Base-by-base conservation (phyloP, 2,797 vertebrate genomes). In the Orientallactaga sibirica region DNA sequence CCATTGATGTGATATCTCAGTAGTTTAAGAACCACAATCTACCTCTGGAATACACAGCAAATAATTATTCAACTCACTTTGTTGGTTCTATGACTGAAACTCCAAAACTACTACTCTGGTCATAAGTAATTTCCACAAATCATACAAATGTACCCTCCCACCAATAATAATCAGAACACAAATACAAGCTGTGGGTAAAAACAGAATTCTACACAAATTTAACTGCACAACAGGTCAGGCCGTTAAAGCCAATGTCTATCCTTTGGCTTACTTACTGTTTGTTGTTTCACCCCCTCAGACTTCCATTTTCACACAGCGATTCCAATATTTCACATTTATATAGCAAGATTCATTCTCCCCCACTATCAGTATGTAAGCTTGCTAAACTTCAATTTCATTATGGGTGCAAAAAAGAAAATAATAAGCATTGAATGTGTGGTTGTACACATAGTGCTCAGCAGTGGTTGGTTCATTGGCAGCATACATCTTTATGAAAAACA, bases 141-240 rank as follows among this genome's bases (percentile, higher is more conserved):
- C 7, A 58, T 85, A 68, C 70, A 75, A 78, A 81, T 64, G 10
- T 16, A 52, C 7, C 14, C 24, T 24, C 8, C 33, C 41, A 61
- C 16, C 33, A 4, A 25, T 62, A 77, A 90, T 58, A 61, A 29
- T 14, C 4, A 74, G 58, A 92, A 52, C 58, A 37, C 25, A 81
- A 66, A 83, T 37, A 85, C 84, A 78, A 91, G 22, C 2, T 24
- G 0, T 68, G n/a, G 0, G 0, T 52, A 68, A 86, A 93, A 86
- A 41, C 9, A 66, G 1, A 62, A 6, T 87, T 76, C 33, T 37
- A 22, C 24, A 68, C 52, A 84, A 89, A 73, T 55, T 62, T 29
- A 75, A 67, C 16, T 85, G 93, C 29, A 85, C 92, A 94, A 66
- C 1, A 80, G 29, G 5, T 41, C 66, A 86, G 11, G 74, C 37